Evolutionary conservation across 1,140 invertebrate genomes (phyloP).

Genomic region (Dryas iulia): DNA sequence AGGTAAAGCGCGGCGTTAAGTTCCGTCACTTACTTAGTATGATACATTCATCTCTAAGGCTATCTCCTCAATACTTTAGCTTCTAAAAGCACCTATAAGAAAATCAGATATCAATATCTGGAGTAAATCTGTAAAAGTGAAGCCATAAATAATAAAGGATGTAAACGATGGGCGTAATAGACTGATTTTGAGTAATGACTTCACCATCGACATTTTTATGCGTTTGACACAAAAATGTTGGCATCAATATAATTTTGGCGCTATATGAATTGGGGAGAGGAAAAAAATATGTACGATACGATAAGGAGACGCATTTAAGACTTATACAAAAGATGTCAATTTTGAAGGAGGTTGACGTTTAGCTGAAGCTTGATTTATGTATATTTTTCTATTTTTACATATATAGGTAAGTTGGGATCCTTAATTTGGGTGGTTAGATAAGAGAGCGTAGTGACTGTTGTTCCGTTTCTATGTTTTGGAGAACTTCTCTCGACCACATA

Average conservation of each 20-base stretch:
- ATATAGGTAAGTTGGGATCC: background rate
- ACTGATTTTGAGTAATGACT: background rate
- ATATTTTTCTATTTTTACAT: background rate
- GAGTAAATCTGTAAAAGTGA: background rate
- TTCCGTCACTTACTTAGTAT: no score
- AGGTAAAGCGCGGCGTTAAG: no score
- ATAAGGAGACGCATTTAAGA: background rate
- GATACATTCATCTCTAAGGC: no score
- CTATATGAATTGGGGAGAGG: background rate
- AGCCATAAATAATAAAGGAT: background rate
- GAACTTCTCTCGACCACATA: no score
- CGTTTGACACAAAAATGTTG: background rate
- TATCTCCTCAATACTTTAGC: no score
- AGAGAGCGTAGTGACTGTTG: no score
- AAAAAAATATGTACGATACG: background rate
- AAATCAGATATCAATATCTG: background rate
- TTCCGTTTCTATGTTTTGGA: no score
- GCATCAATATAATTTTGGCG: background rate
- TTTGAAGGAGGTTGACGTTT: background rate
- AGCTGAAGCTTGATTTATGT: background rate
- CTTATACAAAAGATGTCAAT: background rate
- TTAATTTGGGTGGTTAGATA: no score
- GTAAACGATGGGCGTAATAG: background rate
- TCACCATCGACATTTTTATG: background rate
- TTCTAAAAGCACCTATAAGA: no score